These are phyloP conservation scores for Apotomis betuletana DNA, from an alignment of 2,888 invertebrate species.

Conservation along the genomic window DNA sequence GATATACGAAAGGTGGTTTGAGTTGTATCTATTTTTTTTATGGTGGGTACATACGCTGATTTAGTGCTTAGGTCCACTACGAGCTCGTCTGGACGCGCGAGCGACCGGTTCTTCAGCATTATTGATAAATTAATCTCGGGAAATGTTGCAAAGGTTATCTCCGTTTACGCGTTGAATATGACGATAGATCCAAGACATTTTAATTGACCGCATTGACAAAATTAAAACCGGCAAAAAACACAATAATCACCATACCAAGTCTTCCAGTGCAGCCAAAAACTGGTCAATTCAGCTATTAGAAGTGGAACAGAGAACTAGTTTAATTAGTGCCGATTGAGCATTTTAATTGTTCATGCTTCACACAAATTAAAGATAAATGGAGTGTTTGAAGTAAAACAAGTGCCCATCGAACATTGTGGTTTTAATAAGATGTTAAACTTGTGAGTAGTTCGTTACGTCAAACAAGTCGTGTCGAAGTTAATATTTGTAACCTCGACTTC, in stretches of 20 bases:
- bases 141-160: conserved; percentile 43
- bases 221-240: conserved; percentile 14
- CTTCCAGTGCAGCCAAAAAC: background rate
- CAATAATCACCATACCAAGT: background rate
- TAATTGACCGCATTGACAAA: conserved; percentile 26
- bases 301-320: conserved; percentile 19
- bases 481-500: conserved; percentile 71
- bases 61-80: conserved; percentile 26
- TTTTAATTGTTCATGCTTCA: conserved; percentile 15
- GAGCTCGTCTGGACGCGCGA: conserved; percentile 26
- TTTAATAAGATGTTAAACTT: conserved; percentile 14
- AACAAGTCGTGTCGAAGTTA: conserved; percentile 56
- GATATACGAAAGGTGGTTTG: conserved; percentile 15
- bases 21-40: conserved; percentile 17
- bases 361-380: conserved; percentile 7
- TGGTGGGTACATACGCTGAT: conserved; percentile 9
- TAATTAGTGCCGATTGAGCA: conserved; percentile 19
- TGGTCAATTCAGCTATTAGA: conserved; percentile 25
- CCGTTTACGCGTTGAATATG: conserved; percentile 29
- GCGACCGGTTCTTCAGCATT: conserved; percentile 35
- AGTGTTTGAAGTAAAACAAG: conserved; percentile 4
- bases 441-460: conserved; percentile 43
- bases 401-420: background rate
- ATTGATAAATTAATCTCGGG: conserved; percentile 41
- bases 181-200: conserved; percentile 18